These are phyloP conservation scores for Eremobia ochroleuca DNA, from an alignment of 2,888 invertebrate species.

Conservation along the genomic window DNA sequence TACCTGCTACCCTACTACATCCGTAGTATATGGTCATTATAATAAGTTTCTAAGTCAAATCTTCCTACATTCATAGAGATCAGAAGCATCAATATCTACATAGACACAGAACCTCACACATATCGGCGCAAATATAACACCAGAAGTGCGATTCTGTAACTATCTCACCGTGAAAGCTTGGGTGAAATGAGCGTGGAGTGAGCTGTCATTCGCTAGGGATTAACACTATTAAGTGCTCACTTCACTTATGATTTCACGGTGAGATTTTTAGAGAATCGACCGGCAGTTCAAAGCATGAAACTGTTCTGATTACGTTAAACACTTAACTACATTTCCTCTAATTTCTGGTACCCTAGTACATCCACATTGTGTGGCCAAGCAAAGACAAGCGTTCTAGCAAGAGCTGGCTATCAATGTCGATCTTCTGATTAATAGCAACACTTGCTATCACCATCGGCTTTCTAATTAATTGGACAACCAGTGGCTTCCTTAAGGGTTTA, in stretches of 20 bases:
- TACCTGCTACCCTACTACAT: conserved; percentile 39
- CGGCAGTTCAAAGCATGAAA: neutral
- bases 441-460: conserved; percentile 80
- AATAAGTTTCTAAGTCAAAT: neutral
- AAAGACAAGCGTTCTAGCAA: no score
- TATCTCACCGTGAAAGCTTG: no score
- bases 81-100: neutral
- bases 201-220: no score
- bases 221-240: no score
- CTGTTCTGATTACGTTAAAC: neutral
- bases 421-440: conserved; percentile 85
- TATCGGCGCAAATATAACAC: neutral
- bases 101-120: neutral
- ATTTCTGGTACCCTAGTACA: conserved; percentile 44
- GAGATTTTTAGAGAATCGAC: no score
- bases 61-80: neutral
- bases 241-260: no score
- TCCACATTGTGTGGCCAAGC: conserved; percentile 69
- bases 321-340: neutral
- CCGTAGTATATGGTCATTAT: neutral
- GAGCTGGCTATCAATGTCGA: conserved; percentile 78
- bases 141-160: no score
- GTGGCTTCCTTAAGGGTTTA: conserved; percentile 70
- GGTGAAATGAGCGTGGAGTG: no score
- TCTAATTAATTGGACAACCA: conserved; percentile 85